A percentile compares a stretch with the other conserved stretches of the same genome.
phyloP scores from a whole-genome alignment of 2,797 vertebrate genomes.

The Hipposideros larvatus region DNA sequence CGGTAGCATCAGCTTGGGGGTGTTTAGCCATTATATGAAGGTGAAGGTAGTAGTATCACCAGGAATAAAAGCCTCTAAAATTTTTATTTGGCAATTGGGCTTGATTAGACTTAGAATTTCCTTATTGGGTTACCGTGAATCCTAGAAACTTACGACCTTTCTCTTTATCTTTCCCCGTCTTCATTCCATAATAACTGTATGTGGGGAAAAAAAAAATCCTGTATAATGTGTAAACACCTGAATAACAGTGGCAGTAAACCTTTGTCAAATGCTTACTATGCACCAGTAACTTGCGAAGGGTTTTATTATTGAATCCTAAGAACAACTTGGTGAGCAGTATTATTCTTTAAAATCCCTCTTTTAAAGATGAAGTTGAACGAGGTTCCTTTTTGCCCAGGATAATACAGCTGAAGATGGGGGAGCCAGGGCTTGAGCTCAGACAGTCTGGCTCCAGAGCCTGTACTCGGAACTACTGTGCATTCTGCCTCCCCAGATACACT shows the following conservation, averaged over 20 bases:
- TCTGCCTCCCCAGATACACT: not conserved
- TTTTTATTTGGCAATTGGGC: not conserved
- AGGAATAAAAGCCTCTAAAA: constrained; percentile 46
- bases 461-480: not conserved
- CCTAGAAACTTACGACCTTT: not conserved
- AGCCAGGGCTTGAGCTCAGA: not conserved
- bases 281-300: not conserved
- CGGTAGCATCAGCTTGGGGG: not conserved
- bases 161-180: not conserved
- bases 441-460: not conserved
- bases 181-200: not conserved
- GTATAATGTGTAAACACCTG: not conserved
- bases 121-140: not conserved
- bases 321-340: not conserved
- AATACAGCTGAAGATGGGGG: not conserved
- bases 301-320: constrained; percentile 53
- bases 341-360: not conserved
- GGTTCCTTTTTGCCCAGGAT: not conserved
- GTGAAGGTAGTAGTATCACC: constrained; percentile 38
- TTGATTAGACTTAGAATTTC: constrained; percentile 56
- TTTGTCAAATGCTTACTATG: not conserved
- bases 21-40: not conserved
- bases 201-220: not conserved
- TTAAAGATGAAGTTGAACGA: not conserved
- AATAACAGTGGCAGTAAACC: constrained; percentile 3